These are phyloP conservation scores for Scleropages formosus DNA, from an alignment of 2,797 vertebrate genomes.

Conservation along the genomic window DNA sequence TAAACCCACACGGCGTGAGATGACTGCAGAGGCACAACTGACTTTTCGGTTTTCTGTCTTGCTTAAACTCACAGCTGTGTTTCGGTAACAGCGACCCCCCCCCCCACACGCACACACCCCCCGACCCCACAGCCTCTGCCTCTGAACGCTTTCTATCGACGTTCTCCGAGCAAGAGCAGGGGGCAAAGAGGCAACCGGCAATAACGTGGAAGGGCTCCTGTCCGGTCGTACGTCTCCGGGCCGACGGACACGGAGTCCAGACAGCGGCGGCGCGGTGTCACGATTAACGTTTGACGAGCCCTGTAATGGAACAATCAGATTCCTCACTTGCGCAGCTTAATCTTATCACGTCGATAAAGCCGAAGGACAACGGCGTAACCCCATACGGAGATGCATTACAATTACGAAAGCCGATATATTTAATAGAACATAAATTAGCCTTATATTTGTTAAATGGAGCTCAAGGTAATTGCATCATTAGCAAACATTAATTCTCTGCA, in stretches of 20 bases:
- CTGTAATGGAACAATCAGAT: conserved; percentile 42
- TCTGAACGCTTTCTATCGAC: not conserved
- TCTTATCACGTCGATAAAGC: conserved; percentile 45
- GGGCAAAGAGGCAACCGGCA: not conserved
- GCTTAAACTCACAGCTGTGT: not conserved
- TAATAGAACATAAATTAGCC: conserved; percentile 16
- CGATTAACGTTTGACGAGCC: conserved; percentile 22
- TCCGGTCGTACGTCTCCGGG: conserved; percentile 21
- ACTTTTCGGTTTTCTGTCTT: not conserved
- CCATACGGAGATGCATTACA: conserved; percentile 37
- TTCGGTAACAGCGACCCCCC: not conserved
- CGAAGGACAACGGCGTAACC: conserved; percentile 31
- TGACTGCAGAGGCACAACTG: not conserved
- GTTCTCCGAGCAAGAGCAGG: not conserved
- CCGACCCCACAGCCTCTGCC: not conserved
- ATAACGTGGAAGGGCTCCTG: conserved; percentile 24
- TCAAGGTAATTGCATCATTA: conserved; percentile 22
- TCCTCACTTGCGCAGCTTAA: conserved; percentile 39
- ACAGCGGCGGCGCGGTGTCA: conserved; percentile 6
- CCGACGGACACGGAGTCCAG: conserved; percentile 34
- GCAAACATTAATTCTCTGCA: conserved; percentile 19
- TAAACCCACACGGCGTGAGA: not conserved
- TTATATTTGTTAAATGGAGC: conserved; percentile 19
- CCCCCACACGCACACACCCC: no score
- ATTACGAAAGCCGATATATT: conserved; percentile 15